Conservation (phyloP, 2,113 vertebrate genomes). For the Acanthochromis polyacanthus region DNA sequence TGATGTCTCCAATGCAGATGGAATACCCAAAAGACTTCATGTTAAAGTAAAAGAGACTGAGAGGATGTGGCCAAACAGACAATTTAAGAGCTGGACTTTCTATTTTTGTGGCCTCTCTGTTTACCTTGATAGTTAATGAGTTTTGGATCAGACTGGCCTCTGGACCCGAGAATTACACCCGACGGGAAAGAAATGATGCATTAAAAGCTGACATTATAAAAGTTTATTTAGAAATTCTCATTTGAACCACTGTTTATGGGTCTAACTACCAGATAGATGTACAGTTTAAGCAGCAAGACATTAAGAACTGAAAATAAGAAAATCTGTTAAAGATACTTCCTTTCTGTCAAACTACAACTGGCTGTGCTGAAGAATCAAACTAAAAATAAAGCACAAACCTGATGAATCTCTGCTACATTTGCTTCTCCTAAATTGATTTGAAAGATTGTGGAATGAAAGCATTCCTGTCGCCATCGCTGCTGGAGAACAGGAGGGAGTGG, state of each 20-base stretch:
- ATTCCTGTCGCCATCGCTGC: conserved; percentile 37
- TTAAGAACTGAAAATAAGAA: not conserved
- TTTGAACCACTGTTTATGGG: not conserved
- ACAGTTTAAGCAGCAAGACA: not conserved
- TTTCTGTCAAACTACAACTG: not conserved
- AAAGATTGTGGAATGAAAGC: conserved; percentile 44
- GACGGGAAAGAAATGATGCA: not conserved
- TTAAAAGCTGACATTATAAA: too few relatives aligned
- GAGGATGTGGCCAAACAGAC: conserved; percentile 22
- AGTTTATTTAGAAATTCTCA: too few relatives aligned
- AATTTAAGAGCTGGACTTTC: conserved; percentile 54
- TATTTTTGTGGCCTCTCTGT: conserved; percentile 45
- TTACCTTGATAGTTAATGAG: conserved; percentile 61
- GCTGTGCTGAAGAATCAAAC: too few relatives aligned
- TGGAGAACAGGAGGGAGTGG: conserved; percentile 24
- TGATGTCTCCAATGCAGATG: conserved; percentile 74
- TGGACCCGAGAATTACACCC: not conserved
- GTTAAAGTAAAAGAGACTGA: conserved; percentile 57
- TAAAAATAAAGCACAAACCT: not conserved
- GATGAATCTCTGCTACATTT: not conserved
- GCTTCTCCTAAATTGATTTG: conserved; percentile 48
- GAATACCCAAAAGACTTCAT: conserved; percentile 69
- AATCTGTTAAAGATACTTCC: not conserved
- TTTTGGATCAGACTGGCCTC: conserved; percentile 20
- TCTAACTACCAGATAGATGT: not conserved